Conservation (phyloP, 2,113 vertebrate species). For the Gymnogyps californianus region DNA sequence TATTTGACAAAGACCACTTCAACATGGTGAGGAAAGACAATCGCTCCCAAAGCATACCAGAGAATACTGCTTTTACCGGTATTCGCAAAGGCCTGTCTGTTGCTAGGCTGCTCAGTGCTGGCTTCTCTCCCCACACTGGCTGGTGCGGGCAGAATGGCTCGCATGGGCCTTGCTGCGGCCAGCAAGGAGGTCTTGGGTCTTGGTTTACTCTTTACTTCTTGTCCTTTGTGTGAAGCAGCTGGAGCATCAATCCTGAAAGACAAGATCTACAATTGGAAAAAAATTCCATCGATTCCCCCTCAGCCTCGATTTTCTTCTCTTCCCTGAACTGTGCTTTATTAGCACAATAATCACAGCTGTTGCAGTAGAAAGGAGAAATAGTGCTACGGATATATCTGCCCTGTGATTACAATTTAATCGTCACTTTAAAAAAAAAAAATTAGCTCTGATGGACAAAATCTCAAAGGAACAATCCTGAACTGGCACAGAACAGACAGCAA, state of each 20-base stretch:
- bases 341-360: neutral
- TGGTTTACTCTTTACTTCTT: constrained; percentile 69
- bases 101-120: constrained; percentile 39
- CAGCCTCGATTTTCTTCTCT: neutral
- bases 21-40: neutral
- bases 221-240: constrained; percentile 53
- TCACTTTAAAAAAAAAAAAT: neutral
- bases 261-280: neutral
- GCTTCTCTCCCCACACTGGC: constrained; percentile 69
- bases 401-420: neutral
- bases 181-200: constrained; percentile 70
- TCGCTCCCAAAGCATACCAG: neutral
- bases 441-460: neutral
- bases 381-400: neutral
- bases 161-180: constrained; percentile 83
- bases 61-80: constrained; percentile 62
- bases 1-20: neutral
- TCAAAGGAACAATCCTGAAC: neutral
- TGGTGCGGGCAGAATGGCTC: constrained; percentile 90
- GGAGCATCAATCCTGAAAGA: constrained; percentile 64
- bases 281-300: neutral
- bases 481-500: neutral
- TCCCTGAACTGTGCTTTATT: neutral
- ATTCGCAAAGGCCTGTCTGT: constrained; percentile 61
- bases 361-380: neutral